A percentile compares a stretch with the other conserved stretches of the same genome.
phyloP scores from a whole-genome alignment of 1,140 invertebrate genomes.

The Formica exsecta region DNA sequence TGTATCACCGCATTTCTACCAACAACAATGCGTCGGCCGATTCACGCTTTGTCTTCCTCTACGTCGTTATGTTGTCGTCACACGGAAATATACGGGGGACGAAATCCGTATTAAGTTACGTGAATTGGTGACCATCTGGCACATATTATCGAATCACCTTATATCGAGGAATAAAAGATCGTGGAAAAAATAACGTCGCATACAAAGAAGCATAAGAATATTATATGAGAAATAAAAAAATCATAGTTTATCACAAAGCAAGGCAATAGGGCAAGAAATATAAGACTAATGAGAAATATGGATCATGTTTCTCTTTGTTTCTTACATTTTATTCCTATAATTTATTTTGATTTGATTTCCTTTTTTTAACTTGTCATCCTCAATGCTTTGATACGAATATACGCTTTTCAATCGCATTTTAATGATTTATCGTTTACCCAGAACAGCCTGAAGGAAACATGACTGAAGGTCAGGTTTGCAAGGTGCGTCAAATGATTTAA shows the following conservation, averaged over 20 bases:
- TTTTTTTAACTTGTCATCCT: neutral
- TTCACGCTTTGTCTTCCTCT: conserved; percentile 35
- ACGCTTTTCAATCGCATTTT: neutral
- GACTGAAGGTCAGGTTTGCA: neutral
- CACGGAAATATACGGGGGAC: conserved; percentile 25
- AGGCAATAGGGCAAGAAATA: neutral
- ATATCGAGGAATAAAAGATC: neutral
- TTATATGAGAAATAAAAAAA: neutral
- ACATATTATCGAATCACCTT: neutral
- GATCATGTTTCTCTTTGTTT: neutral
- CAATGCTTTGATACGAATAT: neutral
- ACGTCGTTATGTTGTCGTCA: conserved; percentile 4
- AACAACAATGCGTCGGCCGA: conserved; percentile 2
- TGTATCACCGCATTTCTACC: neutral
- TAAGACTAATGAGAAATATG: neutral
- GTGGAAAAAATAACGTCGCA: neutral
- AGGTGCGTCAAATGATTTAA: conserved; percentile 57
- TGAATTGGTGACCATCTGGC: conserved; percentile 44
- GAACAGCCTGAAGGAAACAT: conserved; percentile 22
- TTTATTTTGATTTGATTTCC: neutral
- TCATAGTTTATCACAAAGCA: neutral
- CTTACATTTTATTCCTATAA: neutral
- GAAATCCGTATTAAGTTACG: conserved; percentile 44
- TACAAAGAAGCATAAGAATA: neutral
- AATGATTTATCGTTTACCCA: neutral